Base-by-base conservation (phyloP, 2,113 vertebrate genomes). In the Varanus komodoensis region DNA sequence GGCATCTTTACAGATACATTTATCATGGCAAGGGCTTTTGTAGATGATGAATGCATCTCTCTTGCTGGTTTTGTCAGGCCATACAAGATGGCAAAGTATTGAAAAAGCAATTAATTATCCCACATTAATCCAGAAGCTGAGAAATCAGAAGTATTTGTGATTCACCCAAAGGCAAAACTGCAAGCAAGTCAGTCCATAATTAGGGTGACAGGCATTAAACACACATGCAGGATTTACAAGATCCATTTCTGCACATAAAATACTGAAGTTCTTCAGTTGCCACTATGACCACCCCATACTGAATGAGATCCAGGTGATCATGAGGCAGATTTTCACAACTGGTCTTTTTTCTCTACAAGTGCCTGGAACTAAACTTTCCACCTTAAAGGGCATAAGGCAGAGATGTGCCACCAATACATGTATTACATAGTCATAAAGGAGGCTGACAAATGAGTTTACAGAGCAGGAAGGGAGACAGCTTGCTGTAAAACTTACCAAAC, bases 321-420 rank as follows among this genome's bases (percentile, higher is more conserved):
- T 23, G 64, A 0, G 0, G 48, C 44, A 87, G 94, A 82, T 0
- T 86, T 90, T 52, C 29, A 38, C 6, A 64, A 90, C 82, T 48
- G 93, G 75, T 61, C 77, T 61, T 1, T 2, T 92, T 95, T 84
- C 74, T 89, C 84, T 57, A n/a, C 57, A 67, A 89, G 25, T 74
- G 6, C 71, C 79, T 89, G 73, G 48, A 88, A 94, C 81, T 8
- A 84, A 89, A 34, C 14, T 69, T 48, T 87, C 17, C 0, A 0
- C 52, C 64, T 77, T 92, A 69, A 87, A 90, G 64, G 9, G 86
- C 52, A n/a, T 90, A 73, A 90, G 3, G 23, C 87, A 87, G 68
- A 91, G 92, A 80, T 8, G 75, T 34, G 38, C 9, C 82, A 23
- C 32, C 67, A 44, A 44, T 44, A 44, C 38, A 44, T 3, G 38